Conservation (phyloP, 1,140 invertebrate species). For the Hylaeus volcanicus region DNA sequence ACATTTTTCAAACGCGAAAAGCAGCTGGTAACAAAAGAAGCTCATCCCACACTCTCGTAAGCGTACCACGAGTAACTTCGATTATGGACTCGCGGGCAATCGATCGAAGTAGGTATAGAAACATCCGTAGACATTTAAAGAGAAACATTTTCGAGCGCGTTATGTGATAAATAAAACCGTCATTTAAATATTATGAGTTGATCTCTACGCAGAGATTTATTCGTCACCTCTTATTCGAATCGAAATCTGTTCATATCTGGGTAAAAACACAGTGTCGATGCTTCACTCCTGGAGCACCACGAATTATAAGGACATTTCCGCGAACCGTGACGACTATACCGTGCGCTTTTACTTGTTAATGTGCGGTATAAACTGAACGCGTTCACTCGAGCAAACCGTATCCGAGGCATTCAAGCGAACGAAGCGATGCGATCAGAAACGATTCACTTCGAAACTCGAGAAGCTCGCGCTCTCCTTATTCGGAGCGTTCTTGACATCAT, state of each 20-base stretch:
- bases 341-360: constrained; percentile 28
- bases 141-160: background rate
- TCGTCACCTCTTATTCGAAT: too few species aligned
- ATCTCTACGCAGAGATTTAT: too few species aligned
- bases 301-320: background rate
- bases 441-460: constrained; percentile 51
- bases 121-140: background rate
- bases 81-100: constrained; percentile 13
- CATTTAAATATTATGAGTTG: too few species aligned
- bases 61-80: background rate
- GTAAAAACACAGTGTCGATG: background rate
- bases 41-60: background rate
- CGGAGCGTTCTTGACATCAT: constrained; percentile 67
- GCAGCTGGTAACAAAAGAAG: too few species aligned
- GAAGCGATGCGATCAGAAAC: constrained; percentile 30
- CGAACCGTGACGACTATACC: constrained; percentile 3
- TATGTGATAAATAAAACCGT: too few species aligned
- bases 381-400: constrained; percentile 31
- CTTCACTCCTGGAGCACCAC: background rate
- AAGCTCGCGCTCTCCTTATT: constrained; percentile 63
- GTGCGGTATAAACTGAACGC: constrained; percentile 26
- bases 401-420: constrained; percentile 22
- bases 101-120: constrained; percentile 9
- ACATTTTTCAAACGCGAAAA: too few species aligned
- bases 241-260: too few species aligned